Base-by-base conservation (phyloP, 2,113 vertebrate species). In the Myrmophylax atrothorax region DNA sequence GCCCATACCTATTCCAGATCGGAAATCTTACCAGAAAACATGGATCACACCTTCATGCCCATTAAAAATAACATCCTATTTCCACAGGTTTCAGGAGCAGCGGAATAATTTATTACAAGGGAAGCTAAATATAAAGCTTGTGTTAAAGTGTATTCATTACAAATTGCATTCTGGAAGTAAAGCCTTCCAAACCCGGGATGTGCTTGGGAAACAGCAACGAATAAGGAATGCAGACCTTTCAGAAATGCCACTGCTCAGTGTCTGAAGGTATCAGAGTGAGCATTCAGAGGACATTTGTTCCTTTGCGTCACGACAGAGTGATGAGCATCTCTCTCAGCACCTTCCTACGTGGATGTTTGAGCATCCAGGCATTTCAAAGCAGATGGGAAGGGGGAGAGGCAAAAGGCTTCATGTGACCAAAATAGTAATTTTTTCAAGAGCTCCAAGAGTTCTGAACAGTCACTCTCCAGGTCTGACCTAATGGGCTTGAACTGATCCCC, bases 381-480 rank as follows among this genome's bases (percentile, higher is more conserved):
- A 97, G 95, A 88, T 97, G 92, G 94, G 58, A 94, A 89, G 90
- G 64, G 75, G 90, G 94, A 93, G 92, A 97, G 80, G 80, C 75
- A 98, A 86, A 96, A 96, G 87, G 10, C 90, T 78, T n/a, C 28
- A 62, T 56, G 55, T 35, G 64, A 86, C 49, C 56, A 87, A 95
- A 97, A 94, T 90, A 95, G 85, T 6, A 22, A 66, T 55, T 74
- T 77, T 42, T 49, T 88, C 7, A 28, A 42, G 70, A 83, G 59
- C 47, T 90, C 78, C 35, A 35, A 10, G 60, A 70, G 52, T 52
- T 87, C 62, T 85, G 78, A 96, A 85, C 70, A 63, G 56, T 81
- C 50, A 35, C 19, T 88, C 46, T 29, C 76, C 59, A 68, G 56
- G 44, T 69, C 58, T 74, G 81, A 62, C 55, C 78, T 40, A 47